Base-by-base conservation (phyloP, 2,797 vertebrate genomes). In the Gallinago solitaria region DNA sequence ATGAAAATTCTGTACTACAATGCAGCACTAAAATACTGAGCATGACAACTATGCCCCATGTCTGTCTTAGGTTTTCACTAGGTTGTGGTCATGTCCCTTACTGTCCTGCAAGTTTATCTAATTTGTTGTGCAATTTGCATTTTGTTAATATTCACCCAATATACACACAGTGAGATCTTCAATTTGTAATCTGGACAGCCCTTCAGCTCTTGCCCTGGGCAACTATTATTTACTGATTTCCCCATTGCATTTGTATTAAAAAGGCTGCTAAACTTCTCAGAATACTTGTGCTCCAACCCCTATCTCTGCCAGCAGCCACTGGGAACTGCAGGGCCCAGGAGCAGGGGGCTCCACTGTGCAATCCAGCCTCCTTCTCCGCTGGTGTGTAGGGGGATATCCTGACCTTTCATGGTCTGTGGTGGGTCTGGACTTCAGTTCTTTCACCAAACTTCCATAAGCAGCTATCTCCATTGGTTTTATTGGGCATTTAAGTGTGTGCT, bases 371-470 rank as follows among this genome's bases (percentile, higher is more conserved):
- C 16, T 4, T 14, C 5, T 45, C 32, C 3, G 1, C 6, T 1
- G 4, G 17, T 0, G 0, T 33, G 9, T 16, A 28, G 11, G 18
- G 18, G 33, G 32, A 32, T 39, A 21, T 11, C 33, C 7, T 0
- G 2, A 48, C 16, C 23, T 16, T 9, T 21, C 8, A 2, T 30
- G 68, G 21, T 57, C 32, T 0, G 0, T 51, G n/a, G 15, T 60
- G 71, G 23, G 16, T 48, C 65, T n/a, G 56, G n/a, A 21, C 61
- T 82, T 77, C 16, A 24, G 0, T 84, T 54, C 39, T 45, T 33
- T 32, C 33, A 4, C 39, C 41, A 16, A 0, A 0, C 27, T 10
- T 83, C 67, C 5, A 9, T 41, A 19, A 83, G 43, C 39, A 65
- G 25, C 41, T 39, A 3, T 33, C 37, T 57, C 21, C 10, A 3